Conservation (phyloP, 1,140 invertebrate genomes). For the Sitobion miscanthi region DNA sequence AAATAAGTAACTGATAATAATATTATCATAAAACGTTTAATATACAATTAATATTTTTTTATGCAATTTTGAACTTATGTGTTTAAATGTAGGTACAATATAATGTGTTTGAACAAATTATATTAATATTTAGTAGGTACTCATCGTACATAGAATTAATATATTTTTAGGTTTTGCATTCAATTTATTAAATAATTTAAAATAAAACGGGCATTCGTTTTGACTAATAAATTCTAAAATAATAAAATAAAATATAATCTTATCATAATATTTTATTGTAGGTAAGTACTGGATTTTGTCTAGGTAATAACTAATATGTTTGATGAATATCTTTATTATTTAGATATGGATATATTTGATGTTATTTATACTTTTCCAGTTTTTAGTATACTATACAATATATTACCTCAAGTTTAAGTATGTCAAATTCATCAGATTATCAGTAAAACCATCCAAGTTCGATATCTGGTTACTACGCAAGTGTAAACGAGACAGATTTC, state of each 20-base stretch:
- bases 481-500: conserved; percentile 3
- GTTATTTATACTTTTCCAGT: background rate
- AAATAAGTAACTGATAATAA: background rate
- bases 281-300: background rate
- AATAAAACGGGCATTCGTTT: background rate
- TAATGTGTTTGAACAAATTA: background rate
- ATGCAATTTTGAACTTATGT: background rate
- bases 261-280: too few relatives aligned
- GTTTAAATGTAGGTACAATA: background rate
- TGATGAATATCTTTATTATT: too few relatives aligned
- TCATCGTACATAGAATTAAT: background rate
- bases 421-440: background rate
- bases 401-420: conserved; percentile 40
- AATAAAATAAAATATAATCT: background rate
- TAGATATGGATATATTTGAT: background rate
- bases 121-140: too few relatives aligned
- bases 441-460: conserved; percentile 4
- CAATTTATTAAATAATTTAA: background rate
- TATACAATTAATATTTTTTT: background rate
- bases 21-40: background rate
- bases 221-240: background rate
- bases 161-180: background rate
- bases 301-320: too few relatives aligned
- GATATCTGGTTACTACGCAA: background rate
- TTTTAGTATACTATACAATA: background rate